A percentile compares a stretch with the other conserved stretches of the same genome.
Conservation (phyloP, 35 echinoderm and acorn worm species). For the Ophioderma brevispina region DNA sequence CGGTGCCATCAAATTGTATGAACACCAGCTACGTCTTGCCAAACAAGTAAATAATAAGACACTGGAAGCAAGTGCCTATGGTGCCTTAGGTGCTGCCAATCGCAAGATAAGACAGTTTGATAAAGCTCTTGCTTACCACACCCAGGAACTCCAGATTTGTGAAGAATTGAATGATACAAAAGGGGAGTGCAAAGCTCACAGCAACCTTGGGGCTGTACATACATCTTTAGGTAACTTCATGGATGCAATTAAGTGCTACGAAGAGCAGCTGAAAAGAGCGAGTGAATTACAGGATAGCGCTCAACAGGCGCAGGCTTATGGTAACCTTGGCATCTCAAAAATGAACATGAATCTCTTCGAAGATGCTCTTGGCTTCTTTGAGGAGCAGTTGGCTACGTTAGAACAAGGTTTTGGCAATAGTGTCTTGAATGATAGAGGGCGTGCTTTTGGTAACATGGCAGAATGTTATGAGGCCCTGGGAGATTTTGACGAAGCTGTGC, state of each 20-base stretch:
- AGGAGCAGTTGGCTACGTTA: conserved; percentile 81
- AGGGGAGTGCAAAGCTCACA: conserved; percentile 96
- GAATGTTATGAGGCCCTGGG: conserved; percentile 96
- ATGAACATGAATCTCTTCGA: conserved; percentile 99
- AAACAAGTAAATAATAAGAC: conserved; percentile 93
- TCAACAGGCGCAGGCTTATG: conserved; percentile 92
- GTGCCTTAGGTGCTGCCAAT: conserved; percentile 83
- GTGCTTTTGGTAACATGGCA: conserved; percentile 87
- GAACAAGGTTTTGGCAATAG: conserved; percentile 77
- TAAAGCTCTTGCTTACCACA: conserved; percentile 89
- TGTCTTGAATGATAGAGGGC: conserved; percentile 76
- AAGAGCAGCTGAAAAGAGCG: conserved; percentile 86
- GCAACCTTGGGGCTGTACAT: conserved; percentile 92
- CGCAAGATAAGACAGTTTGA: conserved; percentile 88
- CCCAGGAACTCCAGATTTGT: conserved; percentile 92
- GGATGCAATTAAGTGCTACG: conserved; percentile 95
- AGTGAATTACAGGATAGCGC: conserved; percentile 77
- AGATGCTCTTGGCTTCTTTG: conserved; percentile 96
- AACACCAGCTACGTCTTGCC: conserved; percentile 92
- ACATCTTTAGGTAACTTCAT: conserved; percentile 80
- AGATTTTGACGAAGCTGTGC: conserved; percentile 94
- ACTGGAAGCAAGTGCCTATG: conserved; percentile 91
- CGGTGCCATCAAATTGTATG: conserved; percentile 90
- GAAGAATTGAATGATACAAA: conserved; percentile 92
- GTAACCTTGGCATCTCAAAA: conserved; percentile 95